Conservation (phyloP, 2,113 vertebrate species). For the Tupaia chinensis region DNA sequence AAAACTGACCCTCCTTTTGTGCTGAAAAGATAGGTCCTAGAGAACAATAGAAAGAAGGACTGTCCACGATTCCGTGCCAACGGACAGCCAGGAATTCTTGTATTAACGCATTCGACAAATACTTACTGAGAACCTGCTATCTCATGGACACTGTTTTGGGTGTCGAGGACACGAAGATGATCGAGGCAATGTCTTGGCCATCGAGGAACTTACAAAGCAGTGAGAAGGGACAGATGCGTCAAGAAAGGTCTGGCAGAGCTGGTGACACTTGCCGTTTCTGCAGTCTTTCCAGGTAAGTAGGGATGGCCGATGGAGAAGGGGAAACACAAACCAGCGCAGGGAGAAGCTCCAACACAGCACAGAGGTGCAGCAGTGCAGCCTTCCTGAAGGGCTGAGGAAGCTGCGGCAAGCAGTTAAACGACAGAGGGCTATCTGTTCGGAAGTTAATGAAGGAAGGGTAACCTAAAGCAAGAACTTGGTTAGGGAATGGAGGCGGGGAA, state of each 20-base stretch:
- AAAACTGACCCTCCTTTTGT: background rate
- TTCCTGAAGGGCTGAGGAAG: background rate
- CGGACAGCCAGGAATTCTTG: background rate
- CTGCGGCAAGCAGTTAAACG: background rate
- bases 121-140: background rate
- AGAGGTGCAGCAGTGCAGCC: background rate
- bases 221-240: background rate
- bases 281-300: conserved; percentile 25
- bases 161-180: background rate
- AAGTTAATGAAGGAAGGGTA: background rate
- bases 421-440: background rate
- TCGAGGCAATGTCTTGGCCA: background rate
- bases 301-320: background rate
- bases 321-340: background rate
- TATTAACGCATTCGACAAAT: background rate
- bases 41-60: background rate
- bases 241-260: background rate
- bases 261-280: background rate
- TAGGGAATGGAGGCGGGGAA: background rate
- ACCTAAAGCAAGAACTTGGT: conserved; percentile 7
- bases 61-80: background rate
- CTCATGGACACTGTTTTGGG: background rate
- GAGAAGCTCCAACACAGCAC: background rate
- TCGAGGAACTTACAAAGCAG: background rate
- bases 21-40: background rate